Percentiles rank a stretch among this genome's conserved stretches.
phyloP scores from a whole-genome alignment of 2,888 invertebrate species.

The Conomelus anceps region DNA sequence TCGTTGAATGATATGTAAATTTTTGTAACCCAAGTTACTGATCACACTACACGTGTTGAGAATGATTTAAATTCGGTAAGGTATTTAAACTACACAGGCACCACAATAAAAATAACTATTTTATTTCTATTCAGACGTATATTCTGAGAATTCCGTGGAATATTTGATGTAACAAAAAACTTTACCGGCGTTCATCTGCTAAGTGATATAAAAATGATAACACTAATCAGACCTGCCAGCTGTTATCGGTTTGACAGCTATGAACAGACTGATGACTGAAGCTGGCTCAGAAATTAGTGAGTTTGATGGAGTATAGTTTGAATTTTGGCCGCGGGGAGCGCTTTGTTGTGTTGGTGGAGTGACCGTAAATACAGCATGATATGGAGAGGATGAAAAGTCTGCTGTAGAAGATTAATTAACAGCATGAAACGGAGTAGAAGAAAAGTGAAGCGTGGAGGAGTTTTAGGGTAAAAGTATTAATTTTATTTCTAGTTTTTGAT shows the following conservation, averaged over 20 bases:
- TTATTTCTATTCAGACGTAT: not conserved
- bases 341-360: not conserved
- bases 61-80: not conserved
- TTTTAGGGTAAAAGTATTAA: not conserved
- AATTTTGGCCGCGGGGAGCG: not conserved
- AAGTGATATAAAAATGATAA: not conserved
- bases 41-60: not conserved
- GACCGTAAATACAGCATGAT: not conserved
- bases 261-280: not conserved
- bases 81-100: not conserved
- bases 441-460: not conserved
- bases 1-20: not conserved
- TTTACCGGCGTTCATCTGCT: not conserved
- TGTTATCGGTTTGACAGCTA: not conserved
- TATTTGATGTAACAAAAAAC: not conserved
- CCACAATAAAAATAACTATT: not conserved
- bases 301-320: not conserved
- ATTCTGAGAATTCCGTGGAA: no score
- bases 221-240: not conserved
- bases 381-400: not conserved
- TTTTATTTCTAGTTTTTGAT: no score
- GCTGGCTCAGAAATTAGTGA: not conserved
- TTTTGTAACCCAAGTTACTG: no score
- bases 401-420: not conserved
- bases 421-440: not conserved